Conservation (phyloP, 2,113 vertebrate genomes). For the Arvicanthis niloticus region DNA sequence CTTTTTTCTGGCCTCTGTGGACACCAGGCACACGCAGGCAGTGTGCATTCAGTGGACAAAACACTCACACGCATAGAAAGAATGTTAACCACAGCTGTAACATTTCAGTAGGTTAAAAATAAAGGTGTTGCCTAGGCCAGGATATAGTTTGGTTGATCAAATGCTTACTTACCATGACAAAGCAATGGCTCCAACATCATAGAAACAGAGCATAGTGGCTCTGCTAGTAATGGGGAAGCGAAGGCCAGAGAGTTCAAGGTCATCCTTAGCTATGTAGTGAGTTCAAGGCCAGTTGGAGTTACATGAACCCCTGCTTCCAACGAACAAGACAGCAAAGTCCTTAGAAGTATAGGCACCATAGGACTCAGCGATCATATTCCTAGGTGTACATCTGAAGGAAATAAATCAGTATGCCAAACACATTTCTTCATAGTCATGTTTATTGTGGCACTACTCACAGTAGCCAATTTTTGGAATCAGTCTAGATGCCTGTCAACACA, state of each 20-base stretch:
- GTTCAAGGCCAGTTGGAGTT: neutral
- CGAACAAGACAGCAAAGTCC: neutral
- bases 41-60: neutral
- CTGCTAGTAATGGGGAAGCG: too few species aligned
- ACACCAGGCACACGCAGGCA: neutral
- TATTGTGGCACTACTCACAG: neutral
- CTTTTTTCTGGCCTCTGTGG: neutral
- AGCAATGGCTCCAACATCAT: neutral
- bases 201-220: neutral
- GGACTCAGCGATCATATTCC: neutral
- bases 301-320: neutral
- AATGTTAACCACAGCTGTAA: neutral
- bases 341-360: neutral
- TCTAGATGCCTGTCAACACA: neutral
- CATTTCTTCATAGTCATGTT: neutral
- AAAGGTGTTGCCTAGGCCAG: neutral
- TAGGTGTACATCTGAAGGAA: neutral
- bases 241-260: neutral
- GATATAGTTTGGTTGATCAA: neutral
- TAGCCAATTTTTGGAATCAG: neutral
- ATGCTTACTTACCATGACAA: neutral
- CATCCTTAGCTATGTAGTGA: neutral
- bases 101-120: neutral
- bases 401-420: neutral
- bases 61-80: neutral